Conservation (phyloP, 2,888 invertebrate species). For the Macrophya alboannulata region DNA sequence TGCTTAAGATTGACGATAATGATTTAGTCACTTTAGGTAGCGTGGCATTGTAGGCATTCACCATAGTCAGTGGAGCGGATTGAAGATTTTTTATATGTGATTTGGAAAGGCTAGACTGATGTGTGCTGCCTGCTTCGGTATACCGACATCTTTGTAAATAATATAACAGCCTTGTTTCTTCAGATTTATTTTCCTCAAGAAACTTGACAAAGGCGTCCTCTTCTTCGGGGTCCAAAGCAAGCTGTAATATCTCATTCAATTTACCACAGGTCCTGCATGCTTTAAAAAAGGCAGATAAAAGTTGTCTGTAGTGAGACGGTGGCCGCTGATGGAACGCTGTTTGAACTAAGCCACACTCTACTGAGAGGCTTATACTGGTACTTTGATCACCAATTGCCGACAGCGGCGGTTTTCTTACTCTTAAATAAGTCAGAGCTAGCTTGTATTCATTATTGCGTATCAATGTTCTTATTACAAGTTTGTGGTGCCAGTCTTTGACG, state of each 20-base stretch:
- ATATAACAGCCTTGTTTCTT: constrained; percentile 87
- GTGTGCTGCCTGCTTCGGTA: constrained; percentile 69
- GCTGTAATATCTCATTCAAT: constrained; percentile 82
- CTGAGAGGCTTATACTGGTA: constrained; percentile 71
- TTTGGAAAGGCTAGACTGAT: constrained; percentile 48
- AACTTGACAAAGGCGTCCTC: constrained; percentile 87
- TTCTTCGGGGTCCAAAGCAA: constrained; percentile 84
- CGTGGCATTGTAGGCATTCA: constrained; percentile 74
- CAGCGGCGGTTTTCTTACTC: constrained; percentile 83
- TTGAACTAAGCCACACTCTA: constrained; percentile 75
- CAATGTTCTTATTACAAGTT: constrained; percentile 85
- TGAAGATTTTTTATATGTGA: constrained; percentile 59
- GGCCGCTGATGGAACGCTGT: constrained; percentile 76
- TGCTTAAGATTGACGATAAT: constrained; percentile 65
- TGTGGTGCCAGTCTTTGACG: constrained; percentile 89
- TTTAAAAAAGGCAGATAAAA: constrained; percentile 73
- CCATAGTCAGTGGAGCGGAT: constrained; percentile 67
- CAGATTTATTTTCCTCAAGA: constrained; percentile 84
- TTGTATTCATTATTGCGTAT: constrained; percentile 87
- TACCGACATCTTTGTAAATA: constrained; percentile 84
- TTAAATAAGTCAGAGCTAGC: constrained; percentile 87
- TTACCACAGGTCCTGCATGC: constrained; percentile 74
- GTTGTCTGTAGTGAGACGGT: constrained; percentile 72
- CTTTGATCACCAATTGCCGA: constrained; percentile 81
- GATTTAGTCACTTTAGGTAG: constrained; percentile 73